A percentile compares a stretch with the other conserved stretches of the same genome.
Evolutionary conservation across 2,113 vertebrate genomes (phyloP).

Genomic region (Melanostigma gelatinosum): DNA sequence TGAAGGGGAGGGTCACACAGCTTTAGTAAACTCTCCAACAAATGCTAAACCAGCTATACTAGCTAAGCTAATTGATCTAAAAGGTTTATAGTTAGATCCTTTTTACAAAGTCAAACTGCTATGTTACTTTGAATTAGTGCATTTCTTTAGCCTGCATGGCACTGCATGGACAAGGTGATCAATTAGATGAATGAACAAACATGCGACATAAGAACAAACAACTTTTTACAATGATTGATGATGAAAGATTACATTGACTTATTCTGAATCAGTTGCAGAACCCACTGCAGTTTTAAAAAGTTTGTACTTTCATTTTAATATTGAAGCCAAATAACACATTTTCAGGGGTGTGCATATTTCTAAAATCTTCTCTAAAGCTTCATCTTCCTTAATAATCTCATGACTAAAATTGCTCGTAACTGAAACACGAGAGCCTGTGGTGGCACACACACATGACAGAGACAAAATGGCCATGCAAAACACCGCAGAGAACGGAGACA

Average conservation of each 20-base stretch:
- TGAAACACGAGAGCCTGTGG: background rate
- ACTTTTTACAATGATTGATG: background rate
- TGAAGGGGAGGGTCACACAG: constrained; percentile 24
- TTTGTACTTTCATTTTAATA: background rate
- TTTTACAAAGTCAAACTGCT: constrained; percentile 21
- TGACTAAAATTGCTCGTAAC: constrained; percentile 4
- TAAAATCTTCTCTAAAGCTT: background rate
- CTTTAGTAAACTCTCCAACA: constrained; percentile 6
- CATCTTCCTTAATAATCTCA: background rate
- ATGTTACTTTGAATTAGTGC: constrained; percentile 6
- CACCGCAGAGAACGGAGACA: background rate
- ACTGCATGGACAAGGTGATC: constrained; percentile 2
- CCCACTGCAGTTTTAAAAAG: background rate
- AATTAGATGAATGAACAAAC: constrained; percentile 8
- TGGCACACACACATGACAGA: constrained; percentile 4
- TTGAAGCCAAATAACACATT: background rate
- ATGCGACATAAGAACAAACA: background rate
- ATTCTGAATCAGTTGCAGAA: background rate
- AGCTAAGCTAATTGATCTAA: background rate
- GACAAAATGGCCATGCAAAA: constrained; percentile 30
- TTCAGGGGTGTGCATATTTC: background rate
- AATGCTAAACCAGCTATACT: constrained; percentile 11
- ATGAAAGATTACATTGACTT: background rate
- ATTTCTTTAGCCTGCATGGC: background rate
- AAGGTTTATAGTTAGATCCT: constrained; percentile 1